phyloP scores from a whole-genome alignment of 2,113 vertebrate species.

The Pelecanus crispus region DNA sequence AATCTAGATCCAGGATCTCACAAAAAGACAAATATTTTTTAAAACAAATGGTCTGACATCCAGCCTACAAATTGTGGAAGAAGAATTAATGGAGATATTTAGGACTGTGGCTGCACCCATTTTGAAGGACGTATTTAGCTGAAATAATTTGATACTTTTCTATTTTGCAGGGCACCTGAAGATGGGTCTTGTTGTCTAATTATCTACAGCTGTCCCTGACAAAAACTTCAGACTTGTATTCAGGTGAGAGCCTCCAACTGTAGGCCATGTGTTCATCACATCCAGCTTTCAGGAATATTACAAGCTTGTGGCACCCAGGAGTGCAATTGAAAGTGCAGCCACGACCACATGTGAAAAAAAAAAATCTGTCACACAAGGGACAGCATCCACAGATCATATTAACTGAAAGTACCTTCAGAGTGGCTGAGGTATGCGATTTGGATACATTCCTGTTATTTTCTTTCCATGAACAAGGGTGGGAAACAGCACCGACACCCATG shows the following conservation, averaged over 20 bases:
- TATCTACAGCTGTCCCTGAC: not conserved
- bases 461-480: not conserved
- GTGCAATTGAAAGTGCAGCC: not conserved
- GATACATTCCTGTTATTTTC: not conserved
- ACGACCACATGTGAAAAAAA: not conserved
- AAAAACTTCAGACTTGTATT: not conserved
- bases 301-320: not conserved
- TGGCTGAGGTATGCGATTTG: not conserved
- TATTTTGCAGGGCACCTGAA: not conserved
- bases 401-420: not conserved
- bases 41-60: not conserved
- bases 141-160: not conserved
- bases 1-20: conserved; percentile 25
- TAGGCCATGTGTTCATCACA: not conserved
- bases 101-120: not conserved
- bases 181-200: not conserved
- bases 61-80: not conserved
- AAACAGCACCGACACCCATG: fast-evolving
- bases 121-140: not conserved
- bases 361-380: not conserved
- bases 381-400: not conserved
- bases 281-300: not conserved
- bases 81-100: conserved; percentile 17
- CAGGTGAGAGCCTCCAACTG: not conserved
- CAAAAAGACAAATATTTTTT: conserved; percentile 24